phyloP scores from a whole-genome alignment of 2,888 invertebrate genomes.

The Megalurothrips usitatus region DNA sequence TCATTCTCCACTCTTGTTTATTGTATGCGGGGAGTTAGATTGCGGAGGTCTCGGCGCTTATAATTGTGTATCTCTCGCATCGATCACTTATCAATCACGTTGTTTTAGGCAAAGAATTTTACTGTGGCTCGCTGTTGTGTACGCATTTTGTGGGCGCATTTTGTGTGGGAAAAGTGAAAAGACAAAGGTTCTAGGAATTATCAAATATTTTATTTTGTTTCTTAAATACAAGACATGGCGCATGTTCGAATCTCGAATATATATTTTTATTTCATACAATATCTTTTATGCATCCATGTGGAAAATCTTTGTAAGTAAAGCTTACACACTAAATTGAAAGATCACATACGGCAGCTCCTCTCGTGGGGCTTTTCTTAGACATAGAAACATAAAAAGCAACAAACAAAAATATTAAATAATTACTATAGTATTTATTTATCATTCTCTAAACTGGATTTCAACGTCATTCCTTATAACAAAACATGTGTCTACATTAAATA shows the following conservation, averaged over 20 bases:
- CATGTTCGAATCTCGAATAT: background rate
- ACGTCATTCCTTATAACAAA: background rate
- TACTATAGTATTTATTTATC: background rate
- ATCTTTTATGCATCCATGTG: background rate
- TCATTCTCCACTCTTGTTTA: conserved; percentile 10
- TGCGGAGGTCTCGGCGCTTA: no score
- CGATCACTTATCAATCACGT: no score
- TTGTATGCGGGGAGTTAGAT: background rate
- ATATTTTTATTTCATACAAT: background rate
- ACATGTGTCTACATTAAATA: background rate
- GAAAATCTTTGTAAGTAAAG: background rate
- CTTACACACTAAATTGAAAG: background rate
- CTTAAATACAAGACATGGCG: background rate
- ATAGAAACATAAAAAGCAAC: conserved; percentile 16
- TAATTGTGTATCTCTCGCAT: background rate
- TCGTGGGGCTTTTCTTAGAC: conserved; percentile 7
- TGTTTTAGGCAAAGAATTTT: no score
- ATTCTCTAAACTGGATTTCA: background rate
- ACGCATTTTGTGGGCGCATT: background rate
- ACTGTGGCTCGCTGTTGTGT: background rate
- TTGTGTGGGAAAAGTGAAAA: background rate
- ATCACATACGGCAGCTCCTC: background rate
- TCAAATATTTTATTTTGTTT: background rate
- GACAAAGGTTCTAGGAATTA: background rate
- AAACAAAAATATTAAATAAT: conserved; percentile 17